A percentile compares a stretch with the other conserved stretches of the same genome.
Conservation (phyloP, 2,797 vertebrate genomes). For the Poeciliopsis gracilis region DNA sequence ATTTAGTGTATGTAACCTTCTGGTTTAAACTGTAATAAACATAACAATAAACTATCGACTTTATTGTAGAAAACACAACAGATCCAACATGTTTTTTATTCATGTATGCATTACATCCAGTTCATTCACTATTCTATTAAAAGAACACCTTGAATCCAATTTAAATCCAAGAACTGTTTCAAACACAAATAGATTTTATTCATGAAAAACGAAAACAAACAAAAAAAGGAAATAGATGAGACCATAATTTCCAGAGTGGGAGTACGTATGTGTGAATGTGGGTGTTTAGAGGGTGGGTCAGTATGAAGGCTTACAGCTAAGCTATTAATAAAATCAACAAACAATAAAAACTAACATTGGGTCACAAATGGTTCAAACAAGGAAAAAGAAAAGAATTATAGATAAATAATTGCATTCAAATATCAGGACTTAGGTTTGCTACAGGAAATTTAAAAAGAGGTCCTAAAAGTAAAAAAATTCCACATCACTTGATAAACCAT, state of each 20-base stretch:
- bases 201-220: slow-evolving; percentile 7
- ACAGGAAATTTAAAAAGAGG: neutral
- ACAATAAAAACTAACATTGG: slow-evolving; percentile 45
- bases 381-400: slow-evolving; percentile 31
- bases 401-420: slow-evolving; percentile 20
- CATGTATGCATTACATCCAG: neutral
- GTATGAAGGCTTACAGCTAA: slow-evolving; percentile 20
- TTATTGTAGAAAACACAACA: neutral
- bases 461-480: slow-evolving; percentile 27
- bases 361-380: slow-evolving; percentile 39
- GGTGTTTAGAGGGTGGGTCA: slow-evolving; percentile 20
- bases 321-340: slow-evolving; percentile 49
- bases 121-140: neutral
- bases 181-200: slow-evolving; percentile 7
- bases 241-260: slow-evolving; percentile 9
- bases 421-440: slow-evolving; percentile 25
- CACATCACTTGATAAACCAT: slow-evolving; percentile 16
- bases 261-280: slow-evolving; percentile 2
- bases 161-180: neutral
- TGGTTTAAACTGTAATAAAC: neutral
- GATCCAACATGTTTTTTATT: neutral
- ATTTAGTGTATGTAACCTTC: neutral
- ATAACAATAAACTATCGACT: neutral
- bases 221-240: slow-evolving; percentile 11
- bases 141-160: neutral